Percentiles rank a stretch among this genome's conserved stretches.
Conservation (phyloP, 2,888 invertebrate species). For the Cheilosia grossa region DNA sequence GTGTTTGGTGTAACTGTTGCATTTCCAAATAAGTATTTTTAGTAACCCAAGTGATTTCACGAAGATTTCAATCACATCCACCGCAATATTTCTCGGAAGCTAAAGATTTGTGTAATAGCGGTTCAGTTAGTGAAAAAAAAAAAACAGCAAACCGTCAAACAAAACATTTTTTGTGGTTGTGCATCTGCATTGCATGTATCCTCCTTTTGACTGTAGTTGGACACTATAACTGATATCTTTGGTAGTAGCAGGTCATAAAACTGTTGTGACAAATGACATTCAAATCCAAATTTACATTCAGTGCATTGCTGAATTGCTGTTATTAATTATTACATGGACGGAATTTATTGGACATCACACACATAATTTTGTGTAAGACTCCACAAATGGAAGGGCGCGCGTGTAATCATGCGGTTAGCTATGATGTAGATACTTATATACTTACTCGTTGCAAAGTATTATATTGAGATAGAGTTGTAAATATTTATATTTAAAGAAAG, state of each 20-base stretch:
- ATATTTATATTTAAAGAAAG: not conserved
- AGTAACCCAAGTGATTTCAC: not conserved
- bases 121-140: not conserved
- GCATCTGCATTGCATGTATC: not conserved
- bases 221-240: not conserved
- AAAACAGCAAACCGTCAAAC: not conserved
- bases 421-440: not conserved
- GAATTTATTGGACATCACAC: not conserved
- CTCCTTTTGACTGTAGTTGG: no score
- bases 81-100: slow-evolving; percentile 2
- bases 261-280: slow-evolving; percentile 38
- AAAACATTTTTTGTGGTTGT: not conserved
- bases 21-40: not conserved
- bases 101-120: not conserved
- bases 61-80: not conserved
- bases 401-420: slow-evolving; percentile 11
- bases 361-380: slow-evolving; percentile 18
- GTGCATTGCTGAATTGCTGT: slow-evolving; percentile 16
- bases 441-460: not conserved
- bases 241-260: slow-evolving; percentile 16
- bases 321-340: slow-evolving; percentile 22
- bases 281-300: slow-evolving; percentile 44
- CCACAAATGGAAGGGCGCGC: slow-evolving; percentile 23
- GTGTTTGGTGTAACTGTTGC: no score
- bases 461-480: not conserved